Base-by-base conservation (phyloP, 2,797 vertebrate genomes). In the Oophaga sylvatica region DNA sequence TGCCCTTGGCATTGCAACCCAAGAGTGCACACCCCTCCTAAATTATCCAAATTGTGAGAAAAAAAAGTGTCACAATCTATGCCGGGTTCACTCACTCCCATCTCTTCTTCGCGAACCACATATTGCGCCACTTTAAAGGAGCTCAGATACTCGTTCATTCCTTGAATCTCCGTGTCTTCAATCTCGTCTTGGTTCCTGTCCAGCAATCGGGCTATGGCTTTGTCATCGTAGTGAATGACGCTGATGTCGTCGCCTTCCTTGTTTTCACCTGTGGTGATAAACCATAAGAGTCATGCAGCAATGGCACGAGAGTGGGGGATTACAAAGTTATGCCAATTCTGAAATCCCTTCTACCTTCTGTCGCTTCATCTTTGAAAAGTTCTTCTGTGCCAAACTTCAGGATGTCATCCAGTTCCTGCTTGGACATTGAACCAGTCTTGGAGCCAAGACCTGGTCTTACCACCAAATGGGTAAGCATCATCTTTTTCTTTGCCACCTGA, bases 111-210 rank as follows among this genome's bases (percentile, higher is more conserved):
- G 90, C 98, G 97, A 41, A 99, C 98, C 90, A 99, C 98, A 84
- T 99, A 99, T 91, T 99, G 98, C 41, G 98, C 98, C 92, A 99
- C 98, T 91, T 99, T 99, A 91, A 99, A 99, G 29, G 98, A 99
- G 92, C 98, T 99, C 91, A 99, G 95, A 93, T 99, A 99, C 80
- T 99, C 98, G 79, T 99, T 99, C 98, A 99, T 99, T 94, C 97
- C 99, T 94, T 99, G 98, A 76, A 99, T 93, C 92, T 99, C 98
- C 0, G 97, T 98, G 92, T 99, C 98, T 16, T 99, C 98, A 0
- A 96, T 98, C 91, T 97, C 97, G 86, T 97, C 97, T 94, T 97
- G 98, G 93, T 99, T 97, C 65, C 98, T 94, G 94, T 99, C 98
- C 80, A 99, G 90, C 8, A 99, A 92, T 19, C 97, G 96, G 70